Percentiles rank a stretch among this genome's conserved stretches.
These are phyloP conservation scores for Sarotherodon lohbergeri DNA, from an alignment of 2,113 vertebrate species.

Conservation along the genomic window DNA sequence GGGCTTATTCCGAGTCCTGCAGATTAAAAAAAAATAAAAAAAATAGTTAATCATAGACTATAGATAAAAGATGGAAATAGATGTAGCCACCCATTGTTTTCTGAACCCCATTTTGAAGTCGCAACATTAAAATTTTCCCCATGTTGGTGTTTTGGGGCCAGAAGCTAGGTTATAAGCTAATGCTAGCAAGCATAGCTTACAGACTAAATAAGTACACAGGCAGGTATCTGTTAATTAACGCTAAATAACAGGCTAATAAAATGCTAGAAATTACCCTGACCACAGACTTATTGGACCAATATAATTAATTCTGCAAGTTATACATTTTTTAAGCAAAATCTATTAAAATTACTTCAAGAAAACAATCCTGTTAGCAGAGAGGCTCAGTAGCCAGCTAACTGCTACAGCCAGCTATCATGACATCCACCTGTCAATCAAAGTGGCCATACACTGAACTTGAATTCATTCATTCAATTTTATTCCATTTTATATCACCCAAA, in stretches of 20 bases:
- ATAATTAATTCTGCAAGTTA: fast-evolving
- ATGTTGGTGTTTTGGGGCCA: neutral
- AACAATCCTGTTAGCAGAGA: neutral
- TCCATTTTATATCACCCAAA: neutral
- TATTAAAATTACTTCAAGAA: neutral
- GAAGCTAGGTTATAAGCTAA: neutral
- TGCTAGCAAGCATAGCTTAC: neutral
- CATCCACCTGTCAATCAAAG: neutral
- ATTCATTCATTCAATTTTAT: neutral
- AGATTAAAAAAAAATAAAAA: neutral
- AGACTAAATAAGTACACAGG: neutral
- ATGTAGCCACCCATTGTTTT: neutral
- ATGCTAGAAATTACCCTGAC: neutral
- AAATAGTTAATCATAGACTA: neutral
- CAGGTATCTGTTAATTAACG: neutral
- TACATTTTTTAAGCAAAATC: fast-evolving
- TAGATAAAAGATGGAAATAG: neutral
- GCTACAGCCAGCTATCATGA: neutral
- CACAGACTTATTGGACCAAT: neutral
- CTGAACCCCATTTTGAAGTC: fast-evolving
- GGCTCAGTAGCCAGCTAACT: fast-evolving
- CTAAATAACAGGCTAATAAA: neutral
- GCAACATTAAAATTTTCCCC: neutral
- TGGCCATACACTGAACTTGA: neutral
- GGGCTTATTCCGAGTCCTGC: neutral